Percentiles rank a stretch among this genome's conserved stretches.
Evolutionary conservation across 2,888 invertebrate genomes (phyloP).

Genomic region (Cancer borealis): DNA sequence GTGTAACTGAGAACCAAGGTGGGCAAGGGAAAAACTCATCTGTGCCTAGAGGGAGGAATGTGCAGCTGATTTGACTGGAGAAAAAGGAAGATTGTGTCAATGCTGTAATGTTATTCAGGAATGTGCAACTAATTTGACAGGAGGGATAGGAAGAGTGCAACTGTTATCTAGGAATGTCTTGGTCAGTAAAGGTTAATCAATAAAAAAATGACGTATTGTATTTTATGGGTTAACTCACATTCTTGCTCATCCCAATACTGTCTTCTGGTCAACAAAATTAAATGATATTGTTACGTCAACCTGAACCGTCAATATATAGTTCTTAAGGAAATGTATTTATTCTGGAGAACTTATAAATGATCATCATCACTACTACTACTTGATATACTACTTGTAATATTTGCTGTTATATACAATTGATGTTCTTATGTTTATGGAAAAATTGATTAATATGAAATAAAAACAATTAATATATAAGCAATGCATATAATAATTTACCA

Average conservation of each 20-base stretch:
- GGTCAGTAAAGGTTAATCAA: neutral
- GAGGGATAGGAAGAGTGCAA: neutral
- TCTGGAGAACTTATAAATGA: neutral
- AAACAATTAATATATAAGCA: neutral
- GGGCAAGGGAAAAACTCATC: neutral
- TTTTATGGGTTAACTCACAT: neutral
- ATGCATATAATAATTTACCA: too few species aligned
- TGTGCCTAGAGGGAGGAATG: neutral
- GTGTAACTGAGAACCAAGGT: neutral
- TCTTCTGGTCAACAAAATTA: constrained; percentile 28
- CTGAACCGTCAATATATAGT: neutral
- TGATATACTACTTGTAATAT: constrained; percentile 33
- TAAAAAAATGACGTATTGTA: neutral
- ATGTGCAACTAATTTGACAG: neutral
- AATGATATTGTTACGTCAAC: neutral
- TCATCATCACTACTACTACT: neutral
- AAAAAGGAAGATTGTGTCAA: neutral
- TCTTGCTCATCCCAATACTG: neutral
- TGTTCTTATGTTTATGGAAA: constrained; percentile 15
- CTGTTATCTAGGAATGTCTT: neutral
- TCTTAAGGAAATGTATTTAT: constrained; percentile 35
- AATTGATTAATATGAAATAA: neutral
- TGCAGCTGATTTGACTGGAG: neutral
- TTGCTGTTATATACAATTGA: constrained; percentile 27
- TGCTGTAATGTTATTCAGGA: too few species aligned